Percentiles rank a stretch among this genome's conserved stretches.
Evolutionary conservation across 2,888 invertebrate genomes (phyloP).

Genomic region (Tetrapedia diversipes): DNA sequence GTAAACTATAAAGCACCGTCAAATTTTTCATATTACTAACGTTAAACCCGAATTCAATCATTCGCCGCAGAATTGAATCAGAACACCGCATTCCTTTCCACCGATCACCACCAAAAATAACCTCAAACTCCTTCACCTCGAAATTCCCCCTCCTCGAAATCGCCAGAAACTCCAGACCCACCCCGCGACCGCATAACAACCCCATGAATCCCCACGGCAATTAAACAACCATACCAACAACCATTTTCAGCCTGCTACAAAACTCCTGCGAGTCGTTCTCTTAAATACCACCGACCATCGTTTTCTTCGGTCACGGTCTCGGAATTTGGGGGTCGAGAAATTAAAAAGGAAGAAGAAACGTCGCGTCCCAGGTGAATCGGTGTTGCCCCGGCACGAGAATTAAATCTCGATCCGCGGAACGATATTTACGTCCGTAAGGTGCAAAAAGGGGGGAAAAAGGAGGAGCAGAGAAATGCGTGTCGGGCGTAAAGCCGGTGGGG

Average conservation of each 20-base stretch:
- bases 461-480: conserved; percentile 64
- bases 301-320: not conserved
- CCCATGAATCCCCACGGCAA: not conserved
- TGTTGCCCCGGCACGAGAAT: conserved; percentile 60
- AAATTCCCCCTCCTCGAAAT: not conserved
- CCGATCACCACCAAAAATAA: not conserved
- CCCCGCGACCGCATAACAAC: conserved; percentile 6
- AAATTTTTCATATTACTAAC: too few relatives aligned
- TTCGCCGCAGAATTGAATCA: too few relatives aligned
- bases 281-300: not conserved
- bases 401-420: conserved; percentile 68
- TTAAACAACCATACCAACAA: conserved; percentile 2
- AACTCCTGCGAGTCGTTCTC: not conserved
- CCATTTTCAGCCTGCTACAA: not conserved
- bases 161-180: not conserved
- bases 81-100: not conserved
- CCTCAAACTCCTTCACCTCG: not conserved
- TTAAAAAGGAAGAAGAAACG: conserved; percentile 7
- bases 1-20: too few relatives aligned
- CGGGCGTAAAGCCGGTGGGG: conserved; percentile 80
- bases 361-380: not conserved
- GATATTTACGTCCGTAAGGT: conserved; percentile 76
- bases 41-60: too few relatives aligned
- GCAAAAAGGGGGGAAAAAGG: conserved; percentile 63
- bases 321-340: conserved; percentile 12